Percentiles rank a stretch among this genome's conserved stretches.
These are phyloP conservation scores for Epinotia brunnichana DNA, from an alignment of 2,888 invertebrate species.

Conservation along the genomic window DNA sequence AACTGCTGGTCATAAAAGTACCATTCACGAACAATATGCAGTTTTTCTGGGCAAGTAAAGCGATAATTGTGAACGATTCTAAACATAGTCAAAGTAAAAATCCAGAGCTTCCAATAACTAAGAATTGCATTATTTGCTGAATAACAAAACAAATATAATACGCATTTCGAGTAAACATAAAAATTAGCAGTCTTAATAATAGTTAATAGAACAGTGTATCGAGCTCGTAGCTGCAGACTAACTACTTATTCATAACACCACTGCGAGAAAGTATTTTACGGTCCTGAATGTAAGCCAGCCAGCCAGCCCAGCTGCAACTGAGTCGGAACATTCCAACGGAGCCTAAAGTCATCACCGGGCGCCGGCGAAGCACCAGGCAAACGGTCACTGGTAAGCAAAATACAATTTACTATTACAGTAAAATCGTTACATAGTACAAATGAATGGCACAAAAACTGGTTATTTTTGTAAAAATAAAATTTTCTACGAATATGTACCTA, in stretches of 20 bases:
- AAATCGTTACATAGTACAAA: not conserved
- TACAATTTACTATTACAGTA: not conserved
- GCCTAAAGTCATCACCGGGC: conserved; percentile 38
- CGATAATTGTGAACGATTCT: conserved; percentile 4
- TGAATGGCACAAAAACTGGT: conserved; percentile 11
- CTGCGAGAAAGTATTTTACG: not conserved
- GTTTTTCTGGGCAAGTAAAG: not conserved
- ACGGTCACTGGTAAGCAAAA: conserved; percentile 1
- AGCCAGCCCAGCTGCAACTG: conserved; percentile 25
- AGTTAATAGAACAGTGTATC: conserved; percentile 39
- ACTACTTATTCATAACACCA: not conserved
- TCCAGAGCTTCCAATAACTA: conserved; percentile 7
- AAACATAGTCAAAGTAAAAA: conserved; percentile 17
- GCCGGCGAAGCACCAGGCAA: conserved; percentile 24
- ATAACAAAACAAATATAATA: conserved; percentile 45
- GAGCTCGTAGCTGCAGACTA: conserved; percentile 6
- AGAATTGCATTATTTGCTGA: not conserved
- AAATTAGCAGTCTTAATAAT: conserved; percentile 60
- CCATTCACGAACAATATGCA: not conserved
- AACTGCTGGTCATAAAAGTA: conserved; percentile 4
- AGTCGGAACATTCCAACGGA: conserved; percentile 27
- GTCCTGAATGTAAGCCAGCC: not conserved
- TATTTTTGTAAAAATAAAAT: conserved; percentile 6
- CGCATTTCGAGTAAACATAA: conserved; percentile 54
- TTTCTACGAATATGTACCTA: conserved; percentile 3